Evolutionary conservation across 2,113 vertebrate species (phyloP).

Genomic region (Gymnorhina tibicen): DNA sequence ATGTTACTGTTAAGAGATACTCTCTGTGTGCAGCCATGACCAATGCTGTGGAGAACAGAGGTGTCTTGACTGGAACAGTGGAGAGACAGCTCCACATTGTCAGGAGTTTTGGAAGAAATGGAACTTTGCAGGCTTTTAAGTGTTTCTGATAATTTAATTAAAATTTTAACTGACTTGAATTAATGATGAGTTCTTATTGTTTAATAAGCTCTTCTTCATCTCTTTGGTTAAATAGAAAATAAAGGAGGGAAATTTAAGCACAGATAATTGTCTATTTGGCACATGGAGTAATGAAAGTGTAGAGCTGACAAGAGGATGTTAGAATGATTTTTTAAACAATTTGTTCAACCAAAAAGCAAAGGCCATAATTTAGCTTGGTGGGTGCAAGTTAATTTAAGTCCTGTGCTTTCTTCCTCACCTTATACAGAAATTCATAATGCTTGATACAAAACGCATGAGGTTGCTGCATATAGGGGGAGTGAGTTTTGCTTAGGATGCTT

Average conservation of each 20-base stretch:
- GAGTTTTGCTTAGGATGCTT: background rate
- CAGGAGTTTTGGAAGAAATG: background rate
- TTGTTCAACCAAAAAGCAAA: background rate
- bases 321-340: background rate
- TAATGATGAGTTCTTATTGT: background rate
- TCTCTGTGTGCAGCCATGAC: fast-evolving
- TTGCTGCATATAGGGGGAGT: background rate
- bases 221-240: background rate
- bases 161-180: background rate
- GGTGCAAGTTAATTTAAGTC: background rate
- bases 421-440: background rate
- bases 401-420: background rate
- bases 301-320: background rate
- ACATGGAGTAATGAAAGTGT: background rate
- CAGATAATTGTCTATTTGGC: background rate
- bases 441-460: background rate
- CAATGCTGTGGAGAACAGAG: background rate
- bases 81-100: background rate
- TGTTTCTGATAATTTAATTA: background rate
- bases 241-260: background rate
- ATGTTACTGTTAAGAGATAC: background rate
- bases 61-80: background rate
- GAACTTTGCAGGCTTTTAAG: background rate
- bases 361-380: background rate
- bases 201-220: background rate